Base-by-base conservation (phyloP, 2,113 vertebrate genomes). In the Neogale vison region DNA sequence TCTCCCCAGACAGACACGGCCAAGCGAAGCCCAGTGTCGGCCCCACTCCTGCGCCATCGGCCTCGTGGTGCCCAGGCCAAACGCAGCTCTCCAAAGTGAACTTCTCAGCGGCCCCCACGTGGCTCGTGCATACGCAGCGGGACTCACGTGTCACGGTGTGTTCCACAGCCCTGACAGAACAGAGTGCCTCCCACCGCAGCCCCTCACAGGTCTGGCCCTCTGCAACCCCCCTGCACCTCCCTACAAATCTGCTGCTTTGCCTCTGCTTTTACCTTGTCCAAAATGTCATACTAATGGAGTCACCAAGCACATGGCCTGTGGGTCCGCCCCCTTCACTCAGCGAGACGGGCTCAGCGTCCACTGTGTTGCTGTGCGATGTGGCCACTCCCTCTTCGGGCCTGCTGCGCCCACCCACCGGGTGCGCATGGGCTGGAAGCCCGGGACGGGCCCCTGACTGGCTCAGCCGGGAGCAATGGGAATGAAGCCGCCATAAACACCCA, bases 281-380 rank as follows among this genome's bases (percentile, higher is more conserved):
- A 24, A 57, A 76, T 15, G 18, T 6, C 50, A 81, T n/a, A 65
- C 23, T 47, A 47, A 31, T 18, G 42, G 74, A 76, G 26, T 47
- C 76, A 84, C 12, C 65, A 9, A 45, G 45, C 24, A 10, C 12
- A 17, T 65, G 74, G 34, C 76, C 45, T 12, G 14, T 69, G 47
- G n/a, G 39, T 39, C 47, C 39, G 9, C 59, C 42, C 69, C 79
- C 34, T 71, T 55, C 42, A 55, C 45, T 59, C n/a, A 42, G 24
- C 52, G 9, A 71, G 80, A 57, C 7, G 2, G 6, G 1, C 52
- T 55, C 55, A 7, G 55, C 7, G 6, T 20, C 55, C 1, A 20
- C 21, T 2, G n/a, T 1, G 14, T 5, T 42, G 13, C n/a, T 47
- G 20, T 4, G 11, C 14, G 3, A 26, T 1, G 24, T 26, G 7